These are phyloP conservation scores for Ploceus nigricollis DNA, from an alignment of 2,113 vertebrate species.

Conservation along the genomic window DNA sequence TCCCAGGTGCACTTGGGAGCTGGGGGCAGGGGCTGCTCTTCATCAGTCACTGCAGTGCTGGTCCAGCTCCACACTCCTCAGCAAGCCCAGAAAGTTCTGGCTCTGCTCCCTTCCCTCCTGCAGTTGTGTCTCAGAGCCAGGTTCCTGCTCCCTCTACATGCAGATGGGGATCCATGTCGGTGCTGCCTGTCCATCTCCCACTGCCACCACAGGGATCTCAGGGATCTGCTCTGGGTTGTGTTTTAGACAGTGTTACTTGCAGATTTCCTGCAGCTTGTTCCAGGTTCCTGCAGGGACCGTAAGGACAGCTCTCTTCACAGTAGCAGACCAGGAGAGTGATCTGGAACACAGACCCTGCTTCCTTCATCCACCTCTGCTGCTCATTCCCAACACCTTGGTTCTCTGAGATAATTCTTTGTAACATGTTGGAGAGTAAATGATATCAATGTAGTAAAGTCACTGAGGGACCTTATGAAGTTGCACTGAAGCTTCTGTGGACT, in stretches of 20 bases:
- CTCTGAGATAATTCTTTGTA: not conserved
- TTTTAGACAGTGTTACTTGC: not conserved
- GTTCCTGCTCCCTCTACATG: not conserved
- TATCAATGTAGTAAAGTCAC: not conserved
- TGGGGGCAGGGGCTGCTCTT: not conserved
- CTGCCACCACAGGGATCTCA: rapidly evolving
- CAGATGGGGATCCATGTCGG: rapidly evolving
- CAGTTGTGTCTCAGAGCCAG: not conserved
- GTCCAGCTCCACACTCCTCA: not conserved
- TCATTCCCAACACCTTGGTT: not conserved
- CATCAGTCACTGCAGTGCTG: rapidly evolving
- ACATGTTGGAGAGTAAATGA: not conserved
- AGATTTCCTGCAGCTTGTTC: not conserved
- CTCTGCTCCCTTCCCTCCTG: not conserved
- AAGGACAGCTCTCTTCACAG: not conserved
- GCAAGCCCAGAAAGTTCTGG: not conserved
- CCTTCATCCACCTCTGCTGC: rapidly evolving
- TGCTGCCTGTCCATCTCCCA: not conserved
- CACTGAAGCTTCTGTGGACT: not conserved
- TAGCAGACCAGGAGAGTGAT: not conserved
- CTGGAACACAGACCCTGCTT: rapidly evolving
- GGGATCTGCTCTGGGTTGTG: not conserved
- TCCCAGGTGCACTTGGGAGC: not conserved
- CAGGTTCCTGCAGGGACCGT: not conserved
- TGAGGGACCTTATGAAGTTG: not conserved